Percentiles rank a stretch among this genome's conserved stretches.
Conservation (phyloP, 2,888 invertebrate genomes). For the Ophonus ardosiacus region DNA sequence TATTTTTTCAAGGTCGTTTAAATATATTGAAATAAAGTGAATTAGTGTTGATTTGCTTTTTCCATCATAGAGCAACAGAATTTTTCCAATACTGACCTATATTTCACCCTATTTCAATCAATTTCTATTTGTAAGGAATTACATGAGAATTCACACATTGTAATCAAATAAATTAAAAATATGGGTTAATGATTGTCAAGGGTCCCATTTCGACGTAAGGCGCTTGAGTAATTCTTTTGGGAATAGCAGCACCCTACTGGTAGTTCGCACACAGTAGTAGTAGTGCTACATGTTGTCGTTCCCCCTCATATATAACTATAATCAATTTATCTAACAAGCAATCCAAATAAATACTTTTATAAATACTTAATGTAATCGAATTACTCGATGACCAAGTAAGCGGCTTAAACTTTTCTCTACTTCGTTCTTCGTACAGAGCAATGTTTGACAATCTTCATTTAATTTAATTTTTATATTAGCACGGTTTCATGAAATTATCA, state of each 20-base stretch:
- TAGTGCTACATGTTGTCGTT: background rate
- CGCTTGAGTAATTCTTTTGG: constrained; percentile 18
- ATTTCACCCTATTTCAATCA: constrained; percentile 16
- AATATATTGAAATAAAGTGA: too few species aligned
- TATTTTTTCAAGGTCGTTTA: too few species aligned
- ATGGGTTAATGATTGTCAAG: constrained; percentile 47
- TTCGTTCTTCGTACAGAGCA: background rate
- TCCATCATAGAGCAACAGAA: background rate
- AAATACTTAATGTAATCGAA: constrained; percentile 59
- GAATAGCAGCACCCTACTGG: background rate
- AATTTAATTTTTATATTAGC: too few species aligned
- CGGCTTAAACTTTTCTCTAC: background rate
- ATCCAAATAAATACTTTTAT: constrained; percentile 62
- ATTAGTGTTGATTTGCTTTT: too few species aligned
- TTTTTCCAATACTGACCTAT: constrained; percentile 16
- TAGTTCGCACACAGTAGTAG: background rate
- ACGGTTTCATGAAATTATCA: too few species aligned
- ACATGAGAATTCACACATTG: constrained; percentile 39
- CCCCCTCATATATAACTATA: constrained; percentile 50
- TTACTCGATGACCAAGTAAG: constrained; percentile 13
- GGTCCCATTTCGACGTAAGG: constrained; percentile 8
- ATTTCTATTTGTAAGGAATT: constrained; percentile 7
- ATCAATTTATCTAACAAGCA: constrained; percentile 63
- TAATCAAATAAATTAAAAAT: constrained; percentile 51
- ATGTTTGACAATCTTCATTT: too few species aligned